Evolutionary conservation across 2,797 vertebrate species (phyloP), one percentile per base, ranked within the genome.

Genomic region (Sebastes hopkinsi): DNA sequence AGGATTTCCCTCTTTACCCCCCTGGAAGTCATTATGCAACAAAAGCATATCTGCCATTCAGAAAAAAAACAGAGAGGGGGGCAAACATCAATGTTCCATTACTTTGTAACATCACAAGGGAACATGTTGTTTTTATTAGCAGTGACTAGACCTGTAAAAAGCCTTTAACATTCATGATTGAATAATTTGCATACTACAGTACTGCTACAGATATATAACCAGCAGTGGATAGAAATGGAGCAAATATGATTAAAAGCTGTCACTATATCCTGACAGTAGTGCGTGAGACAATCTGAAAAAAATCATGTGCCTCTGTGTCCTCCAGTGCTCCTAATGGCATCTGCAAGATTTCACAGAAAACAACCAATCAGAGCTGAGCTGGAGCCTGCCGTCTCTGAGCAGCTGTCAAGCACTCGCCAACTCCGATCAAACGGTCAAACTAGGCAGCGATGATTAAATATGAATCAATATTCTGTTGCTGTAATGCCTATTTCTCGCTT

Each of bases 1-100:
- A 78, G 46, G 77, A 83, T 85, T 88, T 78, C 64, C 71, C 69
- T 75, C 46, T 83, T 66, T 27, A 71, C 12, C 25, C 22, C 22
- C n/a, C 54, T 75, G 34, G 38, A 73, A 77, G 36, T 75, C 30
- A 61, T 80, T 80, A 75, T 50, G 62, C 54, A 81, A 87, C 60
- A 74, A 79, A 72, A 77, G 22, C 18, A 77, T 59, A 83, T 46
- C 23, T 80, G 22, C 32, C 27, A 68, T 68, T 79, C 13, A 68
- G 14, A 68, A 71, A 83, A 83, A 3, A 7, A 1, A 22, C 46
- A 52, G 8, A 52, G 2, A 55, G 11, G 18, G 36, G 67, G n/a
- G 58, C 38, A 84, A 77, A 79, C 1, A 7, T 42, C 3, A 67
- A 11, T 71, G 54, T 22, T 18, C 11, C 14, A 59, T 52, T 59